Percentiles rank a stretch among this genome's conserved stretches.
Evolutionary conservation across 1,140 invertebrate genomes (phyloP).

Genomic region (Eueides isabella): DNA sequence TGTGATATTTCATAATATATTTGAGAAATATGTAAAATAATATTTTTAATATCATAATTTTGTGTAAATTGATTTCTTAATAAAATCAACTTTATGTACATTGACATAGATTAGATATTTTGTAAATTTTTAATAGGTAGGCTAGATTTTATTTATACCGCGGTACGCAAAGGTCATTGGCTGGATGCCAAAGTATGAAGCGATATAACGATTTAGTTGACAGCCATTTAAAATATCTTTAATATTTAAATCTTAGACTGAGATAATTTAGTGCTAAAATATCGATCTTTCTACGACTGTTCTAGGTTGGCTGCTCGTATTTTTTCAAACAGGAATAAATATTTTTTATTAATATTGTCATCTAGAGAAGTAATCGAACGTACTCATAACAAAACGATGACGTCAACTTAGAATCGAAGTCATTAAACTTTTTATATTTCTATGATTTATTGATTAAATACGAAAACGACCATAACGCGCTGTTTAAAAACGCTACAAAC

Average conservation of each 20-base stretch:
- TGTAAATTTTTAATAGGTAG: conserved; percentile 21
- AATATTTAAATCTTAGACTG: neutral
- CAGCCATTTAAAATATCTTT: conserved; percentile 40
- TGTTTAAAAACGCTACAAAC: conserved; percentile 15
- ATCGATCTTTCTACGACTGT: too few species aligned
- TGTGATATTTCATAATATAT: neutral
- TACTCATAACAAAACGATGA: neutral
- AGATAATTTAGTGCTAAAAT: too few species aligned
- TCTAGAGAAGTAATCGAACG: neutral
- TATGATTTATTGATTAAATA: neutral
- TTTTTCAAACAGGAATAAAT: neutral
- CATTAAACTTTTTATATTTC: neutral
- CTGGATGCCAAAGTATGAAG: conserved; percentile 54
- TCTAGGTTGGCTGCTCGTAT: neutral
- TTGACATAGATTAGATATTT: conserved; percentile 33
- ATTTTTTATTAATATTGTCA: neutral
- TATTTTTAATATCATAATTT: neutral
- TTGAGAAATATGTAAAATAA: neutral
- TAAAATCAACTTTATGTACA: conserved; percentile 31
- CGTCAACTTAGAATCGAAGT: neutral
- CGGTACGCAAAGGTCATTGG: conserved; percentile 55
- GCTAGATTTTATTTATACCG: conserved; percentile 55
- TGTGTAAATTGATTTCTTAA: neutral
- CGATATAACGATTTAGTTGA: conserved; percentile 56
- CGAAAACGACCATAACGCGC: neutral